phyloP scores from a whole-genome alignment of 2,888 invertebrate genomes.

The Tanypteryx hageni region DNA sequence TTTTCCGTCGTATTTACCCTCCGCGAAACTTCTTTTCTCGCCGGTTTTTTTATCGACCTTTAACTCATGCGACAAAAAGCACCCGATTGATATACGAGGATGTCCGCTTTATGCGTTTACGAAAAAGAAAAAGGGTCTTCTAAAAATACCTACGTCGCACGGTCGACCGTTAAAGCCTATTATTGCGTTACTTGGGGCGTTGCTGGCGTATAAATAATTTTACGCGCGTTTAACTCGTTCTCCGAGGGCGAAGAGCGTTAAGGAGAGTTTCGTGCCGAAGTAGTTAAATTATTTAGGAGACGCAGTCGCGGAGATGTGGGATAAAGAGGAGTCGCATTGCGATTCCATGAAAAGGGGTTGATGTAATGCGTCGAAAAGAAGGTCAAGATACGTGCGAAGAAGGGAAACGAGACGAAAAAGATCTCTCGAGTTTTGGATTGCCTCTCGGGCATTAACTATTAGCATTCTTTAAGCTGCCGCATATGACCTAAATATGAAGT shows the following conservation, averaged over 20 bases:
- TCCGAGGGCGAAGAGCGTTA: not conserved
- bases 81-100: not conserved
- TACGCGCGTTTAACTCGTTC: not conserved
- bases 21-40: not conserved
- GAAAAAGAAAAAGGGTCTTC: not conserved
- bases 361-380: not conserved
- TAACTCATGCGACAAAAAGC: not conserved
- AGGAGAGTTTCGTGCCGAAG: too few species aligned
- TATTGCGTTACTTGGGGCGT: not conserved
- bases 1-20: not conserved
- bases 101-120: not conserved
- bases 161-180: not conserved
- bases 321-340: not conserved
- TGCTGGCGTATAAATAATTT: not conserved
- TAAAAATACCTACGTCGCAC: not conserved
- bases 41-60: not conserved
- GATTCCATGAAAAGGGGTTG: not conserved
- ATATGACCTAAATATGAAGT: too few species aligned
- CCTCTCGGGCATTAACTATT: too few species aligned
- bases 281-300: not conserved
- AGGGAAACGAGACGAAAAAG: not conserved
- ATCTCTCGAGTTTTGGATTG: not conserved
- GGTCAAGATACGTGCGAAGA: not conserved
- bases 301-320: not conserved
- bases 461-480: too few species aligned